Conservation (phyloP, 2,113 vertebrate species). For the Clarias batrachus region DNA sequence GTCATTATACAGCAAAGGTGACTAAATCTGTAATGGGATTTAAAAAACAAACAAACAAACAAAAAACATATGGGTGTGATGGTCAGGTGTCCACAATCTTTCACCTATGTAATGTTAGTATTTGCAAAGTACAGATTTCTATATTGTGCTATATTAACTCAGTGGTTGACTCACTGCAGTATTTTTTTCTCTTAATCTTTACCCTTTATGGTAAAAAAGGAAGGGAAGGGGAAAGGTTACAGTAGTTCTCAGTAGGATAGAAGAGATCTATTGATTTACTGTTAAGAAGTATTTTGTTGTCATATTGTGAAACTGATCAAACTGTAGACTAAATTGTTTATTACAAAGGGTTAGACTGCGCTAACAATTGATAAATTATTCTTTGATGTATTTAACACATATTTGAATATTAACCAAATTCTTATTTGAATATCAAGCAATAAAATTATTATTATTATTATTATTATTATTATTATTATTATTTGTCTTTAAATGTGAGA, state of each 20-base stretch:
- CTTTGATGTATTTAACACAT: slow-evolving; percentile 65
- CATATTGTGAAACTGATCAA: neutral
- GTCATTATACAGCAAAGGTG: neutral
- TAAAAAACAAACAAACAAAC: too few relatives aligned
- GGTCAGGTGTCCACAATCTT: too few relatives aligned
- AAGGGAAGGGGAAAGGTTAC: neutral
- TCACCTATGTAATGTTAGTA: too few relatives aligned
- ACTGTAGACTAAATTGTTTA: neutral
- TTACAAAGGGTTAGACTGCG: slow-evolving; percentile 25
- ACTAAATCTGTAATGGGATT: too few relatives aligned
- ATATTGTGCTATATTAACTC: neutral
- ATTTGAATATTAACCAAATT: slow-evolving; percentile 48
- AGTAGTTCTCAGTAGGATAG: neutral
- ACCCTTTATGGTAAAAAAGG: neutral
- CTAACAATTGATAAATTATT: slow-evolving; percentile 66
- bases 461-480: too few relatives aligned
- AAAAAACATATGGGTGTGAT: too few relatives aligned
- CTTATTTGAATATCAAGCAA: slow-evolving; percentile 36
- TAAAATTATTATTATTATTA: too few relatives aligned
- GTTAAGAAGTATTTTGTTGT: neutral
- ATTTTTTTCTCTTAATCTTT: neutral
- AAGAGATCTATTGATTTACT: slow-evolving; percentile 8
- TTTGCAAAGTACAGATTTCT: neutral
- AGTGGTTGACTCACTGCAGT: neutral
- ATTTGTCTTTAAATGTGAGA: neutral